Evolutionary conservation across 1,140 invertebrate species (phyloP).

Genomic region (Tetragonula clypearis): DNA sequence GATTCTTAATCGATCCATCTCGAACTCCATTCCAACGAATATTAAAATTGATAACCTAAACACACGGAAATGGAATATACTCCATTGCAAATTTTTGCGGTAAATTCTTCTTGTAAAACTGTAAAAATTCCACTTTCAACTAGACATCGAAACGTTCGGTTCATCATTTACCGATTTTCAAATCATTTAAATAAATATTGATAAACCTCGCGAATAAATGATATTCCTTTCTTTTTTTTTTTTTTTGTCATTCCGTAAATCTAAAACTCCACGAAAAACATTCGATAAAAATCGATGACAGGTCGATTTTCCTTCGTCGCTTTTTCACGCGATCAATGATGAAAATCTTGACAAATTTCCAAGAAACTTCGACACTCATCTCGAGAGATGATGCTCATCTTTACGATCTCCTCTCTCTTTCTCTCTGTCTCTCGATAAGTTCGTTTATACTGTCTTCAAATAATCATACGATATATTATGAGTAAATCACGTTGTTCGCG

Average conservation of each 20-base stretch:
- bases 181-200: too few relatives aligned
- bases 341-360: constrained; percentile 35
- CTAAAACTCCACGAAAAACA: background rate
- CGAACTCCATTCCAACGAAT: too few relatives aligned
- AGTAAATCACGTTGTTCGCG: background rate
- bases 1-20: too few relatives aligned
- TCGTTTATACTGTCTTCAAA: background rate
- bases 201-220: too few relatives aligned
- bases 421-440: background rate
- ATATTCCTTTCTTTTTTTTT: too few relatives aligned
- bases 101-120: too few relatives aligned
- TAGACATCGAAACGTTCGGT: too few relatives aligned
- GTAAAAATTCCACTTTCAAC: too few relatives aligned
- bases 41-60: too few relatives aligned
- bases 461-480: constrained; percentile 21
- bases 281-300: background rate
- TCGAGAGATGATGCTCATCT: constrained; percentile 16
- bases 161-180: too few relatives aligned
- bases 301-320: background rate
- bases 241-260: background rate
- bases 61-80: too few relatives aligned
- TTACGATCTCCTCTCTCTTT: background rate
- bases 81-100: too few relatives aligned
- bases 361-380: background rate
- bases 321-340: background rate